Evolutionary conservation across 2,113 vertebrate genomes (phyloP).

Genomic region (Salvelinus fontinalis): DNA sequence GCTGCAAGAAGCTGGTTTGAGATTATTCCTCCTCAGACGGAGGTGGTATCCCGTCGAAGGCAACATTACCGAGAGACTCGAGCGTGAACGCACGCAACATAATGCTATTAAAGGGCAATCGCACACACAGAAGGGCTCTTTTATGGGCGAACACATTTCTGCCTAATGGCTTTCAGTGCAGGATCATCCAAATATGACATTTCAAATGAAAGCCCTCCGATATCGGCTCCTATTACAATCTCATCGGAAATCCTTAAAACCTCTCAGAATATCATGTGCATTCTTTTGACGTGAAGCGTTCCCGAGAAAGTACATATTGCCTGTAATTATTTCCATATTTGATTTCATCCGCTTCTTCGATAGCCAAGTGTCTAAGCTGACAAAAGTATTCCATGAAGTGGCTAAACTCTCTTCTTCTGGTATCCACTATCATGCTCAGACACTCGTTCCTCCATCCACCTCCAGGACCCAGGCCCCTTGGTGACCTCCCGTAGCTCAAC

Average conservation of each 20-base stretch:
- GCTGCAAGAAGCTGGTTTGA: constrained; percentile 37
- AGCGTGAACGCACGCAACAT: constrained; percentile 47
- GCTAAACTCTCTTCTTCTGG: background rate
- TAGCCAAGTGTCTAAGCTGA: background rate
- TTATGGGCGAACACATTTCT: constrained; percentile 61
- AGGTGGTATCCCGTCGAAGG: constrained; percentile 31
- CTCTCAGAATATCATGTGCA: background rate
- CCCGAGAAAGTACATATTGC: no score
- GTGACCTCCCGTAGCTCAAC: background rate
- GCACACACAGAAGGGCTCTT: constrained; percentile 53
- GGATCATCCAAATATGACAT: constrained; percentile 58
- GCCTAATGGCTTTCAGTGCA: constrained; percentile 58
- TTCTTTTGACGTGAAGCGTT: constrained; percentile 24
- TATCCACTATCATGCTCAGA: constrained; percentile 25
- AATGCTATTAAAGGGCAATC: constrained; percentile 65
- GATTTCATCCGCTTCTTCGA: constrained; percentile 23
- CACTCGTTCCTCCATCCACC: constrained; percentile 7
- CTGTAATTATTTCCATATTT: no score
- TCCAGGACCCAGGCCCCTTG: background rate
- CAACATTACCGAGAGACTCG: constrained; percentile 53
- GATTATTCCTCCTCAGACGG: constrained; percentile 8
- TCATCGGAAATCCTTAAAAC: constrained; percentile 36
- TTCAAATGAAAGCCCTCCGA: constrained; percentile 49
- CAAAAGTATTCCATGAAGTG: background rate
- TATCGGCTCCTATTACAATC: constrained; percentile 50